phyloP scores from a whole-genome alignment of 2,888 invertebrate species.

The Hymenopus coronatus region DNA sequence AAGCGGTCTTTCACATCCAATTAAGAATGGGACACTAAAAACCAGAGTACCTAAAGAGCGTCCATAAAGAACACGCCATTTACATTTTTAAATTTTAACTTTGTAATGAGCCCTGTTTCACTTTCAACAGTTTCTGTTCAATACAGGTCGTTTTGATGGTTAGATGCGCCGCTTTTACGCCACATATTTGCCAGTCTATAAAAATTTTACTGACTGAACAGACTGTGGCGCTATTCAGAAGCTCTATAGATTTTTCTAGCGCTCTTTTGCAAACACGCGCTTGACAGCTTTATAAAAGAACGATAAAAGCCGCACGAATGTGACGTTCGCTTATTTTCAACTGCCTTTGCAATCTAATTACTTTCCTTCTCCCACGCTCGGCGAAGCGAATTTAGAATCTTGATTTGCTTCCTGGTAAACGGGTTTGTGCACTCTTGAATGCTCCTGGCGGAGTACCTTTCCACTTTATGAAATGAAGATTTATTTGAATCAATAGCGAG shows the following conservation, averaged over 20 bases:
- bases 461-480: too few relatives aligned
- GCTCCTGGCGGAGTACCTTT: too few relatives aligned
- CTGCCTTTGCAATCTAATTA: neutral
- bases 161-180: neutral
- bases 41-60: too few relatives aligned
- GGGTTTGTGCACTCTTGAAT: too few relatives aligned
- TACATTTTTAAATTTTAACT: too few relatives aligned
- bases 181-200: neutral
- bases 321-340: neutral
- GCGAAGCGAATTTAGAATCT: neutral
- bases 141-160: neutral
- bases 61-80: too few relatives aligned
- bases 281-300: neutral
- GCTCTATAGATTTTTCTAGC: neutral
- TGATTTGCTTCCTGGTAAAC: too few relatives aligned
- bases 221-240: neutral
- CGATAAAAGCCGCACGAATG: neutral
- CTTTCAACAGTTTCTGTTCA: neutral
- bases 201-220: neutral
- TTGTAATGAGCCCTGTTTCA: neutral
- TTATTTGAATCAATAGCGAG: too few relatives aligned
- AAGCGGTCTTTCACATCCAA: too few relatives aligned
- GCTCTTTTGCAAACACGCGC: neutral
- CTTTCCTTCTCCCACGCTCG: neutral
- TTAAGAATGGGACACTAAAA: too few relatives aligned